Evolutionary conservation across 2,888 invertebrate species (phyloP).

Genomic region (Herminia tarsipennalis): DNA sequence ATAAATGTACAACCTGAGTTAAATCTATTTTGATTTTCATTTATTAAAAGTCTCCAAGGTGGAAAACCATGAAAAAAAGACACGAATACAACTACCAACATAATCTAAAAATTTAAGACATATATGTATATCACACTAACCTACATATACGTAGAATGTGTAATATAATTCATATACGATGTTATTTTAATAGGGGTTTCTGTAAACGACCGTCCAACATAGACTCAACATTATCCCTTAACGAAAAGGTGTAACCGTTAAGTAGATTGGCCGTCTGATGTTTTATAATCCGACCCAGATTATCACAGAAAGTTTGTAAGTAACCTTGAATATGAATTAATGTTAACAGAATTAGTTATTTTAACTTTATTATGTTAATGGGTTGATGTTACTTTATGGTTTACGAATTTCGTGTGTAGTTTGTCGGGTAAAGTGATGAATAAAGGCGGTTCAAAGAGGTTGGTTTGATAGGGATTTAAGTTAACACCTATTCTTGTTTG

Average conservation of each 20-base stretch:
- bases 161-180: background rate
- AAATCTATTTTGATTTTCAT: too few species aligned
- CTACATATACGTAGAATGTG: background rate
- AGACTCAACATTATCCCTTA: constrained; percentile 23
- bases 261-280: constrained; percentile 43
- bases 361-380: constrained; percentile 35
- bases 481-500: too few species aligned
- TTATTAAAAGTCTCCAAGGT: too few species aligned
- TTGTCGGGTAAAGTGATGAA: too few species aligned
- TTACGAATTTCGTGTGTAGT: background rate
- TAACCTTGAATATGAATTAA: constrained; percentile 22
- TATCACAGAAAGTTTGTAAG: constrained; percentile 37
- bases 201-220: background rate
- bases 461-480: too few species aligned
- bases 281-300: constrained; percentile 50
- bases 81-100: too few species aligned
- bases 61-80: too few species aligned
- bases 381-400: constrained; percentile 10
- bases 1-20: too few species aligned
- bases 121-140: too few species aligned
- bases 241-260: constrained; percentile 47
- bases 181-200: constrained; percentile 4
- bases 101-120: too few species aligned
- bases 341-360: constrained; percentile 43
- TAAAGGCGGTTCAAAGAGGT: too few species aligned